Conservation (phyloP, 2,113 vertebrate genomes). For the Mesitornis unicolor region DNA sequence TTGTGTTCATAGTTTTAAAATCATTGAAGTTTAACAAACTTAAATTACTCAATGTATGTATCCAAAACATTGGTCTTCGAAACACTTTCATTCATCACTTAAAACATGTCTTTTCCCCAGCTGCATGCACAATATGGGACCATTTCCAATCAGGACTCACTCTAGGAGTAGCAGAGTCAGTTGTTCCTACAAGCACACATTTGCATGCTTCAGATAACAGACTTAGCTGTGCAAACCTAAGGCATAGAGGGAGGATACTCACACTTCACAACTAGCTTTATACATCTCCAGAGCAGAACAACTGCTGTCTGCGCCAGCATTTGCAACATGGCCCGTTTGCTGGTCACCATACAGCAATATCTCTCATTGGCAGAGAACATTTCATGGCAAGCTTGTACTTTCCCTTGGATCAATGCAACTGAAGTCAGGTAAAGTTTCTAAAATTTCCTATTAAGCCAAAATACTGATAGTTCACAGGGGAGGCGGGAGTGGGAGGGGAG, state of each 20-base stretch:
- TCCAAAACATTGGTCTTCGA: neutral
- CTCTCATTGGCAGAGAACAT: neutral
- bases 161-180: neutral
- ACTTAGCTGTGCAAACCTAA: neutral
- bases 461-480: neutral
- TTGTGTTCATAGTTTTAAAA: neutral
- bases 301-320: neutral
- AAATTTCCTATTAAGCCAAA: neutral
- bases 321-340: neutral
- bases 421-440: neutral
- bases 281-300: neutral
- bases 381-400: neutral
- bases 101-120: neutral
- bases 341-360: neutral
- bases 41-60: neutral
- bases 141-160: neutral
- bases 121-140: accelerated
- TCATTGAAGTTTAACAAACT: neutral
- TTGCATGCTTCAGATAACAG: neutral
- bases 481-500: accelerated
- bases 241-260: neutral
- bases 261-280: neutral
- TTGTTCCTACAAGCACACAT: neutral
- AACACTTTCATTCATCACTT: neutral
- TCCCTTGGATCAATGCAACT: neutral